Evolutionary conservation across 2,113 vertebrate species (phyloP), one percentile per base, ranked within the genome.

Genomic region (Lagenorhynchus albirostris): DNA sequence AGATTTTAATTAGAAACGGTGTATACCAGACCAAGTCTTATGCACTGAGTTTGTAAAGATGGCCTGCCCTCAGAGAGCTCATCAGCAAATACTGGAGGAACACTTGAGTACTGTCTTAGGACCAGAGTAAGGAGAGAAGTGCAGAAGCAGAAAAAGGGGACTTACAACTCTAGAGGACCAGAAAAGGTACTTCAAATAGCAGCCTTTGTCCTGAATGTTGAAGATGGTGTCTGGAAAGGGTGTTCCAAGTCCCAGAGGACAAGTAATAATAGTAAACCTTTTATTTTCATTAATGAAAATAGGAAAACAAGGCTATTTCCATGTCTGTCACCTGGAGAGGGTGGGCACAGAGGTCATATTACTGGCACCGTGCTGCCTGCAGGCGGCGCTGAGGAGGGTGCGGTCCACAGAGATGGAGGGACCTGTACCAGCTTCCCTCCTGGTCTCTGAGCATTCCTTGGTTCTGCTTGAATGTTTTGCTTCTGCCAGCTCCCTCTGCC

Each of bases 401-500:
- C 10, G 26, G 26, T 11, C 29, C 3, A 1, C n/a, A 13, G 81
- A 29, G 23, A 62, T n/a, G 33, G 15, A 4, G 9, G 63, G 63
- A 8, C 55, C 15, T 5, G 36, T 11, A 55, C 23, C 38, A 50
- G 33, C 31, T 29, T 73, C 71, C 21, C 21, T 33, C 63, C 58
- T 6, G 17, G 21, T 23, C 41, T 55, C 60, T 10, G 8, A 8
- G 1, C 5, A 2, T 36, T 68, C 6, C 55, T 21, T 33, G 4
- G 8, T 44, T 68, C 26, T n/a, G 1, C 21, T 9, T 8, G 41
- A 73, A 47, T 1, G 31, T 31, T 83, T 12, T 41, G 31, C 5
- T 2, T 29, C 80, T 29, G 12, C n/a, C 6, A 0, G 11, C 11
- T 4, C 38, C 63, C 20, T 63, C 58, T 6, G 9, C n/a, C 17